Evolutionary conservation across 2,797 vertebrate species (phyloP).

Genomic region (Propithecus deckenii): DNA sequence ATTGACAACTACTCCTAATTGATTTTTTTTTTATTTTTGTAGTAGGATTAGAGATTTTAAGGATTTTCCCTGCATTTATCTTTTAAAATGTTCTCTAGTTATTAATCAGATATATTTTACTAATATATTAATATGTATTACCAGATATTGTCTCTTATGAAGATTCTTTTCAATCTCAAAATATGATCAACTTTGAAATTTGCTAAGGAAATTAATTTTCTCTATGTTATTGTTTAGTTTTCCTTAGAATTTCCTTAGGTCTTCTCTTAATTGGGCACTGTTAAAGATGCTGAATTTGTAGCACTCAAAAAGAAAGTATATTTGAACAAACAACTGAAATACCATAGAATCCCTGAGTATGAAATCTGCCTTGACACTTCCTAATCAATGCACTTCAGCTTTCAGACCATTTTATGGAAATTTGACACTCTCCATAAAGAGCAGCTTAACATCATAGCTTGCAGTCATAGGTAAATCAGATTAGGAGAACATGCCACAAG

Average conservation of each 20-base stretch:
- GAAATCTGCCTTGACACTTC: background rate
- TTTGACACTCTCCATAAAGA: background rate
- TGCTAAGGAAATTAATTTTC: background rate
- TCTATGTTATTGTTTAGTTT: background rate
- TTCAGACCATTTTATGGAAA: background rate
- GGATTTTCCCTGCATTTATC: background rate
- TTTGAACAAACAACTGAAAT: background rate
- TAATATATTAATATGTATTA: background rate
- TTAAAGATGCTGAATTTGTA: background rate
- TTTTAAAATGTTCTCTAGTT: background rate
- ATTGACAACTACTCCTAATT: background rate
- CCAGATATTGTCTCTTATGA: background rate
- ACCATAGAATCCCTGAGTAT: background rate
- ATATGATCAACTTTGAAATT: background rate
- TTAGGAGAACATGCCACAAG: background rate
- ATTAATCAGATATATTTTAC: background rate
- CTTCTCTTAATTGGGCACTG: background rate
- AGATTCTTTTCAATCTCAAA: background rate
- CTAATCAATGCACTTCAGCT: background rate
- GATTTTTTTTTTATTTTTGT: background rate
- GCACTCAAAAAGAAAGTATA: background rate
- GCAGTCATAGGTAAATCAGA: too few species aligned
- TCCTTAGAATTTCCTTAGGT: slow-evolving; percentile 9
- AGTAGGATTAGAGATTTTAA: background rate
- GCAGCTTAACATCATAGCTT: background rate